A percentile compares a stretch with the other conserved stretches of the same genome.
phyloP scores from a whole-genome alignment of 2,797 vertebrate species.

The Syngnathus acus region DNA sequence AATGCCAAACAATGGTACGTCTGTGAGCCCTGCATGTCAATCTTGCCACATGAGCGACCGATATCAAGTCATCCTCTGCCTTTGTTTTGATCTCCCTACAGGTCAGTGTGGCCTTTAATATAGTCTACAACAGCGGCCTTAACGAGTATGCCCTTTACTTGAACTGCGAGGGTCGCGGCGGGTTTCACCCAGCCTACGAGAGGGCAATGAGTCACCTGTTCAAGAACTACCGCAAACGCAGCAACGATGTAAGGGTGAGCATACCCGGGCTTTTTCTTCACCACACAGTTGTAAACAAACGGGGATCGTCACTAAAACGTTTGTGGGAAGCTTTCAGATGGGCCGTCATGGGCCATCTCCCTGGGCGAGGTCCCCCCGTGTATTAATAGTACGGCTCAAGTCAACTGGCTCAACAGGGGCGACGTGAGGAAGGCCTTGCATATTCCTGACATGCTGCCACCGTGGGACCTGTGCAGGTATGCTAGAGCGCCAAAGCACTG shows the following conservation, averaged over 20 bases:
- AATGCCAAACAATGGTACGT: slow-evolving; percentile 52
- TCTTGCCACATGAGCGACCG: background rate
- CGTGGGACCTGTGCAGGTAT: slow-evolving; percentile 74
- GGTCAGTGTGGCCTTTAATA: slow-evolving; percentile 58
- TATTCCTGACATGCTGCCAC: slow-evolving; percentile 60
- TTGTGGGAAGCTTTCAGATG: slow-evolving; percentile 25
- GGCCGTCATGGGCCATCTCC: background rate
- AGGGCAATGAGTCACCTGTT: slow-evolving; percentile 63
- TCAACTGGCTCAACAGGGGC: slow-evolving; percentile 68
- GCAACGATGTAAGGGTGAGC: background rate
- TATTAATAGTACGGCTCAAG: slow-evolving; percentile 69
- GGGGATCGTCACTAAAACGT: background rate
- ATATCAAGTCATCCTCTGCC: background rate
- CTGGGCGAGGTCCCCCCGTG: slow-evolving; percentile 61
- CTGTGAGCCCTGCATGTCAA: background rate
- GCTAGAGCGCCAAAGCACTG: background rate
- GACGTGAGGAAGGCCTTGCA: slow-evolving; percentile 72
- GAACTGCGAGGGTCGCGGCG: slow-evolving; percentile 59
- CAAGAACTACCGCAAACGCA: slow-evolving; percentile 41
- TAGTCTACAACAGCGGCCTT: slow-evolving; percentile 64
- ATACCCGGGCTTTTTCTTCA: background rate
- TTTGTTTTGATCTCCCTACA: slow-evolving; percentile 18
- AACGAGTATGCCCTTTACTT: slow-evolving; percentile 71
- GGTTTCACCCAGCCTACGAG: slow-evolving; percentile 40
- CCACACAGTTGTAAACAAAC: background rate